phyloP scores from a whole-genome alignment of 2,113 vertebrate species.

The Anthoscopus minutus region DNA sequence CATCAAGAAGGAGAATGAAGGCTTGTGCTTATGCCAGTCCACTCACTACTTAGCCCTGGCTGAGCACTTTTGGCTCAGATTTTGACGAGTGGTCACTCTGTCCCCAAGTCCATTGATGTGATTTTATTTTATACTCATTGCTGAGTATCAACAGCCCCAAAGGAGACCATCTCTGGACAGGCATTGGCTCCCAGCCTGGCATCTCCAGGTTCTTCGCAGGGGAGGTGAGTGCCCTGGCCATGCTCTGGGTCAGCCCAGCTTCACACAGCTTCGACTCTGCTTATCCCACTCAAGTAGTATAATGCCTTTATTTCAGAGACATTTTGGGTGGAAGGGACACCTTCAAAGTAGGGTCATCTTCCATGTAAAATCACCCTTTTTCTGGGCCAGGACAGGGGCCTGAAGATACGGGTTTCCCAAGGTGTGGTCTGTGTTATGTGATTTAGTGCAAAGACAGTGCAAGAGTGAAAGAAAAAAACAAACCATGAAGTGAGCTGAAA shows the following conservation, averaged over 20 bases:
- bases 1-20: not conserved
- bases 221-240: not conserved
- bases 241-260: not conserved
- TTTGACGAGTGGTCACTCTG: not conserved
- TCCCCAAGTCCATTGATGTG: not conserved
- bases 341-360: not conserved
- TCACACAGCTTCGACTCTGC: rapidly evolving
- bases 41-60: rapidly evolving
- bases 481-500: not conserved
- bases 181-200: not conserved
- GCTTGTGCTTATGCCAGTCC: not conserved
- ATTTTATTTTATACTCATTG: not conserved
- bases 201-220: not conserved
- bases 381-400: not conserved
- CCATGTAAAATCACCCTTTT: not conserved
- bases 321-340: not conserved
- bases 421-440: not conserved
- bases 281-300: not conserved
- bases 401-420: not conserved
- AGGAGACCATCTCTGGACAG: not conserved
- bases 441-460: not conserved
- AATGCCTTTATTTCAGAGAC: not conserved
- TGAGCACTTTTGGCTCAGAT: not conserved
- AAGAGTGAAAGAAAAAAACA: not conserved
- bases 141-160: not conserved